These are phyloP conservation scores for Tineola bisselliella DNA, from an alignment of 2,888 invertebrate genomes.

Conservation along the genomic window DNA sequence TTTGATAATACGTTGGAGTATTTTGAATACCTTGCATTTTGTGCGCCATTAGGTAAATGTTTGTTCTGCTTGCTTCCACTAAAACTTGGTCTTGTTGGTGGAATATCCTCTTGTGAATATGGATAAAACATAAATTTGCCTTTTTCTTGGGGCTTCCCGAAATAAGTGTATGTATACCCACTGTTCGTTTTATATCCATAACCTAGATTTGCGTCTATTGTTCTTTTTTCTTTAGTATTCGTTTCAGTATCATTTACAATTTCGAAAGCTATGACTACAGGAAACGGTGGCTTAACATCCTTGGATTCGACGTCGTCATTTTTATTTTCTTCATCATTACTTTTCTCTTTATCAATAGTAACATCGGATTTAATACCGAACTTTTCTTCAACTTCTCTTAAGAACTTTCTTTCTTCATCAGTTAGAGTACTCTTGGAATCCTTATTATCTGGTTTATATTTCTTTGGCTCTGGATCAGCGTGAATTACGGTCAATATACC, in stretches of 20 bases:
- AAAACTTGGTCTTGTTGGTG: slow-evolving; percentile 26
- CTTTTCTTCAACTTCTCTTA: slow-evolving; percentile 59
- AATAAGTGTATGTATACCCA: slow-evolving; percentile 59
- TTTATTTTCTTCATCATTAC: slow-evolving; percentile 20
- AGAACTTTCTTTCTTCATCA: slow-evolving; percentile 50
- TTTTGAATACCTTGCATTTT: slow-evolving; percentile 16
- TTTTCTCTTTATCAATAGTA: slow-evolving; percentile 26
- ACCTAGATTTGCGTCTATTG: slow-evolving; percentile 77
- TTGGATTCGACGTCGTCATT: slow-evolving; percentile 16
- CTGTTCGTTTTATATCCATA: slow-evolving; percentile 71
- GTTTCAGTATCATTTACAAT: slow-evolving; percentile 67
- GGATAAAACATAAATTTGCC: slow-evolving; percentile 74
- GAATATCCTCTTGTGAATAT: slow-evolving; percentile 74
- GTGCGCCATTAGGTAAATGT: neutral
- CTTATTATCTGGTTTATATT: slow-evolving; percentile 41
- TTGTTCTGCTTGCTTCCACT: slow-evolving; percentile 17
- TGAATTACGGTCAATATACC: slow-evolving; percentile 29
- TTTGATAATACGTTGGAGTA: slow-evolving; percentile 31
- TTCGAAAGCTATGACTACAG: slow-evolving; percentile 71
- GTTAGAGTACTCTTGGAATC: slow-evolving; percentile 27
- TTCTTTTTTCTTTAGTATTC: slow-evolving; percentile 71
- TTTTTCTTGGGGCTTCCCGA: slow-evolving; percentile 55
- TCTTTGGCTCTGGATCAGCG: slow-evolving; percentile 54
- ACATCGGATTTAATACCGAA: slow-evolving; percentile 49
- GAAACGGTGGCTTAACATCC: slow-evolving; percentile 34